phyloP scores from a whole-genome alignment of 2,888 invertebrate species.

The Phania funesta region DNA sequence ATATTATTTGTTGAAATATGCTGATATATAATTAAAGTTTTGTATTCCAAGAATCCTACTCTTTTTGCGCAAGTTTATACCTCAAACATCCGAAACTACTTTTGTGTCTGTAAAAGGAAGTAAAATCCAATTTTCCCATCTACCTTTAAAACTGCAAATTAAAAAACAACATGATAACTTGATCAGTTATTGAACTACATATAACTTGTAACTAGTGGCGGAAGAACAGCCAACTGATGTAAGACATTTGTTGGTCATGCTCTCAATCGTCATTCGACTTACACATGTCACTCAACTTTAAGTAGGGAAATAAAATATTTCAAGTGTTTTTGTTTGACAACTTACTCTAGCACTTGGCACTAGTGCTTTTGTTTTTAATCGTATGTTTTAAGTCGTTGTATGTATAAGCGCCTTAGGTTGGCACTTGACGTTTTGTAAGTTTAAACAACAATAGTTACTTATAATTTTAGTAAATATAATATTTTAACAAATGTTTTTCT shows the following conservation, averaged over 20 bases:
- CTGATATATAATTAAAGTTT: background rate
- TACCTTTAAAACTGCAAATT: background rate
- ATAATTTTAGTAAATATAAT: background rate
- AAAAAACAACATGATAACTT: slow-evolving; percentile 9
- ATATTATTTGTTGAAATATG: too few relatives aligned
- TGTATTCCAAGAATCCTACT: background rate
- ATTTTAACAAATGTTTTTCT: slow-evolving; percentile 9
- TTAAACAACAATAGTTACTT: slow-evolving; percentile 1
- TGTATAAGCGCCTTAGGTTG: slow-evolving; percentile 3
- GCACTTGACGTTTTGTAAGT: slow-evolving; percentile 32
- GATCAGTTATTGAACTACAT: slow-evolving; percentile 31
- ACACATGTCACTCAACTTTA: slow-evolving; percentile 16
- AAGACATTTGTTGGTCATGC: background rate
- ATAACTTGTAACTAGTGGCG: slow-evolving; percentile 1
- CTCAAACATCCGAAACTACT: background rate
- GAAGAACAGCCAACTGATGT: background rate
- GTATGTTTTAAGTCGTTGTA: background rate
- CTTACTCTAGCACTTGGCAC: slow-evolving; percentile 22
- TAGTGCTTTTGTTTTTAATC: background rate
- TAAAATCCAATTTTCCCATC: slow-evolving; percentile 11
- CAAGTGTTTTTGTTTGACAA: slow-evolving; percentile 49
- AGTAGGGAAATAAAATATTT: slow-evolving; percentile 8
- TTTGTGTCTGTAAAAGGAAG: too few relatives aligned
- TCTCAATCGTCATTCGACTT: background rate
- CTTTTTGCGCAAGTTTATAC: background rate